These are phyloP conservation scores for Podilymbus podiceps DNA, from an alignment of 2,113 vertebrate genomes.

Conservation along the genomic window DNA sequence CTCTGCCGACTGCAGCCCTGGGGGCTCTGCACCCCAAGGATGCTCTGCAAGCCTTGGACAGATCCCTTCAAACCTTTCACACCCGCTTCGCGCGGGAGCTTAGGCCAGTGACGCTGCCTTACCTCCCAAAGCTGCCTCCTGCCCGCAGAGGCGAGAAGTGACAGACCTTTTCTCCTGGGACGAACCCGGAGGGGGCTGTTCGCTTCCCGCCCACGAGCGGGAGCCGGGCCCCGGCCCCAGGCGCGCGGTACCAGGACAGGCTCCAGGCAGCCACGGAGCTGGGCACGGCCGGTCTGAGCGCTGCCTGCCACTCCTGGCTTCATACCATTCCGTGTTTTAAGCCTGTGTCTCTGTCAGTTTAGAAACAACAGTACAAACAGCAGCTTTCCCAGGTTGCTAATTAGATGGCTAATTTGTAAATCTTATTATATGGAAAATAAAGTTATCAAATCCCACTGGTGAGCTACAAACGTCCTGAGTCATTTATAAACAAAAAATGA, in stretches of 20 bases:
- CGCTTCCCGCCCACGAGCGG: too few relatives aligned
- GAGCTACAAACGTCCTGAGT: neutral
- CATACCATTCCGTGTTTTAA: neutral
- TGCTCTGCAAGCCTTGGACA: neutral
- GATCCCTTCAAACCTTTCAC: neutral
- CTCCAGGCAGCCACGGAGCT: neutral
- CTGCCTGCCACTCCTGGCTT: neutral
- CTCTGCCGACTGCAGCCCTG: rapidly evolving
- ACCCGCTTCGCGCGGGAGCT: rapidly evolving
- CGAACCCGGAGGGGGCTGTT: neutral
- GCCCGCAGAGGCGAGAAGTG: neutral
- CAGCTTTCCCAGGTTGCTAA: slow-evolving; percentile 14
- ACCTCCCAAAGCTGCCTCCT: rapidly evolving
- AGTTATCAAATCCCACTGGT: slow-evolving; percentile 12
- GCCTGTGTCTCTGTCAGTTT: neutral
- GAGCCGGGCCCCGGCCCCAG: too few relatives aligned
- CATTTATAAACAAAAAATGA: neutral
- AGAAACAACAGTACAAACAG: neutral
- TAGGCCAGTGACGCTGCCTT: neutral
- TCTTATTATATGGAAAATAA: slow-evolving; percentile 39
- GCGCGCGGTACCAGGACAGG: neutral
- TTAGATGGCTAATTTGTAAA: slow-evolving; percentile 52
- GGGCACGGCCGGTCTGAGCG: neutral
- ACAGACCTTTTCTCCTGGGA: neutral
- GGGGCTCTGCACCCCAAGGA: neutral